Conservation (phyloP, 2,888 invertebrate species). For the Brachylomia viminalis region DNA sequence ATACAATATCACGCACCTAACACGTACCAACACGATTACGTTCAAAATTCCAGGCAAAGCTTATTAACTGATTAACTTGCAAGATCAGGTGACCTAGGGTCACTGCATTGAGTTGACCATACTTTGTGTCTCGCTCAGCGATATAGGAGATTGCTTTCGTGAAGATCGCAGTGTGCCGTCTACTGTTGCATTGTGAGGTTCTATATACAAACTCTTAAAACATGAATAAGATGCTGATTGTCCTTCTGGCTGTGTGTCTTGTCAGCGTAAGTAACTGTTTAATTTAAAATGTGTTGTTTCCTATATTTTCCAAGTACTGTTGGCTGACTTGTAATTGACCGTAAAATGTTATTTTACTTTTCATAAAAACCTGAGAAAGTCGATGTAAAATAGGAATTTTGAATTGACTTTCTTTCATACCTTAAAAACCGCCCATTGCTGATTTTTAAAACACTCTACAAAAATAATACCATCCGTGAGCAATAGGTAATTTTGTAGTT, state of each 20-base stretch:
- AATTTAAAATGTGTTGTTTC: background rate
- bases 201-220: conserved; percentile 61
- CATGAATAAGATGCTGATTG: conserved; percentile 81
- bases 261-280: conserved; percentile 76
- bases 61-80: conserved; percentile 74
- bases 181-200: conserved; percentile 67
- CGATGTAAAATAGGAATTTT: background rate
- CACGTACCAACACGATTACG: conserved; percentile 5
- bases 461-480: background rate
- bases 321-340: background rate
- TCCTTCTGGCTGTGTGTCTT: conserved; percentile 82
- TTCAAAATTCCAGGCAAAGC: conserved; percentile 43
- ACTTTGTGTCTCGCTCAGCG: conserved; percentile 57
- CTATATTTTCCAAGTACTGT: background rate
- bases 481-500: background rate
- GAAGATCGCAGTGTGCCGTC: conserved; percentile 68
- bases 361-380: background rate
- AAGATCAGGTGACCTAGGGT: conserved; percentile 69
- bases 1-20: background rate
- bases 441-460: background rate
- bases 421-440: no score
- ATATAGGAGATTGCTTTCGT: conserved; percentile 68
- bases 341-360: background rate
- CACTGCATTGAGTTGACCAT: conserved; percentile 73
- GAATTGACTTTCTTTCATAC: background rate